Base-by-base conservation (phyloP, 2,888 invertebrate species). In the Agrochola lota region DNA sequence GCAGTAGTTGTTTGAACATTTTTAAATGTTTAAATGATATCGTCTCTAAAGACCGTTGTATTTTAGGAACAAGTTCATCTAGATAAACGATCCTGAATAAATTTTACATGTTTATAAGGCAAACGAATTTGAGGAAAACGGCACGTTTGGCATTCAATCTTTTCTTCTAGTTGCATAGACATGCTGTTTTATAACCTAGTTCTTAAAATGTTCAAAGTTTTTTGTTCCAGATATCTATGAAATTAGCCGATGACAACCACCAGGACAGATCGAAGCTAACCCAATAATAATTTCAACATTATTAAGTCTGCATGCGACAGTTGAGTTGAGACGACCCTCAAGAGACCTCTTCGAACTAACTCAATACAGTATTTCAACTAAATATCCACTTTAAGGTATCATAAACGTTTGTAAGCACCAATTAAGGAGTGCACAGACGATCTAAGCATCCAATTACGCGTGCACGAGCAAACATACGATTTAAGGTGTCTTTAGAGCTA, bases 371-470 rank as follows among this genome's bases (percentile, higher is more conserved):
- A 81, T 85, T 71, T 71, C 60, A 77, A 63, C 46, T 68, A 68
- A 77, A 71, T 77, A 73, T 68, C 70, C 67, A 77, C 72, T 83
- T 73, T 59, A 70, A 70, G 40, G 55, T 71, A 81, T 73, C 82
- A 81, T 83, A 68, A 77, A 70, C 40, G 63, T n/a, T 59, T 49
- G 23, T 81, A 77, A 83, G 70, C 72, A 77, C 82, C 62, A 81
- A 73, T 85, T 81, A 77, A 60, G 71, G 35, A 59, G 17, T 73
- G 67, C 77, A 76, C 66, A 73, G 82, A 82, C 85, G 35, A 59
- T 71, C 26, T 77, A 35, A 81, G 69, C 40, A 30, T 64, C 66
- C 55, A 63, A 73, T 73, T 85, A 73, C 12, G 57, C 52, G 30
- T 72, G 76, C 69, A 80, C n/a, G 59, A 79, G 23, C 57, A 30